Base-by-base conservation (phyloP, 2,113 vertebrate genomes). In the Ciconia stormi region DNA sequence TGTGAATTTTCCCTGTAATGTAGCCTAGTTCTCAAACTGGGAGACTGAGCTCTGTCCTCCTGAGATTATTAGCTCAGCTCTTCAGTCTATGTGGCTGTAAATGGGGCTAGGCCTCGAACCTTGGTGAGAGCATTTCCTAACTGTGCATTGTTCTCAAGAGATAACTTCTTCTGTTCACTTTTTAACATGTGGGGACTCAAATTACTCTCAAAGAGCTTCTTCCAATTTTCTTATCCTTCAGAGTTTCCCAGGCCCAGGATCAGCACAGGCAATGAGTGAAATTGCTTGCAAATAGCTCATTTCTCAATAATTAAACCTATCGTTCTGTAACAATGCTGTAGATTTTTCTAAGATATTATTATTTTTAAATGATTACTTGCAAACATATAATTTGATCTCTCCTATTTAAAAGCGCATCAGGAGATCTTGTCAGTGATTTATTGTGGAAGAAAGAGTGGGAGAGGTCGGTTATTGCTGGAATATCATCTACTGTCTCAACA, bases 351-450 rank as follows among this genome's bases (percentile, higher is more conserved):
- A 82, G 90, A 76, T 71, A 82, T 82, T 84, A 91, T 94, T 88
- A 88, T 89, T 92, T 89, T 95, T 66, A 92, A 92, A 92, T 77
- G 81, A 95, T 92, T 77, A 89, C 81, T 89, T 95, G 63, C 93
- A 95, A 95, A 92, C 93, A 95, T 89, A 82, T 95, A 82, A 95
- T 95, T 92, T 92, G 76, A 82, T 95, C 44, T 89, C 69, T 77
- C 52, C 58, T 53, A 44, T 69, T 95, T 81, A 85, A 89, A 76
- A 55, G 74, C 56, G 1, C 74, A 81, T 89, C 76, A 72, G 81
- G 86, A 92, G 90, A 89, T 82, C 70, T 87, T 89, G 81, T 66
- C 86, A 89, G 63, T 44, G 70, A 89, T 82, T 92, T 82, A 34
- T 55, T 77, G 74, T 92, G 69, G 74, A 55, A 92, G 62, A 76